Evolutionary conservation across 2,888 invertebrate species (phyloP), one percentile per base, ranked within the genome.

Genomic region (Linnaemya vulpina): DNA sequence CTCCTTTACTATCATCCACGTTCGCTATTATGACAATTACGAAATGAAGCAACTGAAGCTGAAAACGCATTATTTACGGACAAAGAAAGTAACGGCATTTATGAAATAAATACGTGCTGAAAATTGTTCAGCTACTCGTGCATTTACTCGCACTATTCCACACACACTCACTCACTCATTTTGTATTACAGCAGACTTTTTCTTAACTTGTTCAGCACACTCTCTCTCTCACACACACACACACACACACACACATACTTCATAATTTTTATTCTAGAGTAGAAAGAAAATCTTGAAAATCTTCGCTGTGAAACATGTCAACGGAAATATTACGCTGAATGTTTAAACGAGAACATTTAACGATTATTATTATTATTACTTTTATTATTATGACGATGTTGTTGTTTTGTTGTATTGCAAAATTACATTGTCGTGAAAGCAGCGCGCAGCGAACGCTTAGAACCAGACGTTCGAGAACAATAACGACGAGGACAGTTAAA

Each of bases 401-500:
- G 35, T 25, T 65, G 76, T 58, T 75, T 30, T 30, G 30, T 30
- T 30, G 30, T 30, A 30, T 30, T 30, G 58, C 53, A 60, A 25
- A 58, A 62, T 38, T 51, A 46, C 17, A 68, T 49, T 49, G 67
- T 68, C 49, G 58, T 58, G n/a, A 25, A 15, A 43, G 17, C 40
- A 73, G 49, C 9, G 13, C 25, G 58, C 25, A 1, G n/a, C n/a
- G n/a, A n/a, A 17, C 13, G 13, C 30, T 7, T 20, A 11, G 30
- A 51, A 20, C 63, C 17, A 63, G 43, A n/a, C n/a, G 3, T 67
- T 60, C 46, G 63, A 82, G 46, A 79, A 79, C 78, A 82, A 43
- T 60, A 79, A 79, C 70, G 68, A 78, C 85, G 82, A 85, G 85
- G 85, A 82, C 82, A 84, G 82, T 78, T 85, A 78, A 82, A 60